phyloP scores from a whole-genome alignment of 2,797 vertebrate genomes.

The Gephyroberyx darwinii region DNA sequence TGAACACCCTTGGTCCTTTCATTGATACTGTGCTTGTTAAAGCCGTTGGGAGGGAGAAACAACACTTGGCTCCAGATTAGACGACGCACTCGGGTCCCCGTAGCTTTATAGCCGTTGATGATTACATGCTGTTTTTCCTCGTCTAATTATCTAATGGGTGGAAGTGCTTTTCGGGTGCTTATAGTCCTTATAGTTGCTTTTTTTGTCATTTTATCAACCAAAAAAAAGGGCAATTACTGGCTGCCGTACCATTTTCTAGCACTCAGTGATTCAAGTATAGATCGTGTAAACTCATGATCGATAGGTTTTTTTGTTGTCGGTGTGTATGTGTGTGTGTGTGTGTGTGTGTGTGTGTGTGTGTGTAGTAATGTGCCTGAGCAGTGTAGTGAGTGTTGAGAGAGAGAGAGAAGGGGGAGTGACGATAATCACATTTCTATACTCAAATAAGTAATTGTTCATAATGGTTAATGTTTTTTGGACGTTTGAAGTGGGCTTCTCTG shows the following conservation, averaged over 20 bases:
- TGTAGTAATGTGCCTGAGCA: background rate
- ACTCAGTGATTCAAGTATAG: too few species aligned
- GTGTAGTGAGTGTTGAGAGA: background rate
- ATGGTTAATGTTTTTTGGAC: conserved; percentile 38
- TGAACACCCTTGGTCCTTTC: background rate
- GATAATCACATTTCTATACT: conserved; percentile 55
- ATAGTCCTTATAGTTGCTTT: conserved; percentile 9
- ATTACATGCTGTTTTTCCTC: conserved; percentile 46
- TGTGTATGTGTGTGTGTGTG: background rate
- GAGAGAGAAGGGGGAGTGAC: conserved; percentile 13
- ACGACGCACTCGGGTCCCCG: conserved; percentile 28
- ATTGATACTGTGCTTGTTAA: background rate
- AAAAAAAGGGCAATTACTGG: too few species aligned
- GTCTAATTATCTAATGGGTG: conserved; percentile 57
- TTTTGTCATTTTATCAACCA: background rate
- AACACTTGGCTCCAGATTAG: conserved; percentile 21
- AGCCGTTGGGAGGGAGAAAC: background rate
- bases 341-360: background rate
- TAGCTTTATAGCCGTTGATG: conserved; percentile 39
- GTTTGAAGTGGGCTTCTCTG: conserved; percentile 6
- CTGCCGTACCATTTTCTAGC: too few species aligned
- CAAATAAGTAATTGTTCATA: conserved; percentile 61
- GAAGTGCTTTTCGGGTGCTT: conserved; percentile 29
- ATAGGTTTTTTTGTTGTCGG: background rate
- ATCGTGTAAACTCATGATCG: too few species aligned